Evolutionary conservation across 1,140 invertebrate species (phyloP).

Genomic region (Scaptomyza graminum): DNA sequence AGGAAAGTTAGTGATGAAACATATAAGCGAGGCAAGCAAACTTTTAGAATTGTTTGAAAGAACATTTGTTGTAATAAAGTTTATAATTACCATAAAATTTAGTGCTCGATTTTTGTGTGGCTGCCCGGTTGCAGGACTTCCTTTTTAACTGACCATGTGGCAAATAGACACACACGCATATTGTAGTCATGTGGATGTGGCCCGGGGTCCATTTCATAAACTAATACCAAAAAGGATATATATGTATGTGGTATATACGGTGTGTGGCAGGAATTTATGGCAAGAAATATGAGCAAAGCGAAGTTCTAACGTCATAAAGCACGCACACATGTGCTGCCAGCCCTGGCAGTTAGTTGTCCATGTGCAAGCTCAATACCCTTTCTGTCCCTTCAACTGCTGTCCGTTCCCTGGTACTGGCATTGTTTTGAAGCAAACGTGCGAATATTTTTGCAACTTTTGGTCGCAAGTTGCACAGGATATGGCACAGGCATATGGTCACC

Average conservation of each 20-base stretch:
- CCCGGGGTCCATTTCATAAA: constrained; percentile 51
- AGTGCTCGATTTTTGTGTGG: constrained; percentile 53
- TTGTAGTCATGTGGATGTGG: constrained; percentile 17
- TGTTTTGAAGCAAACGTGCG: constrained; percentile 77
- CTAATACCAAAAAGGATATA: constrained; percentile 51
- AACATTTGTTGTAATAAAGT: constrained; percentile 74
- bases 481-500: constrained; percentile 62
- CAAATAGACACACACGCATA: constrained; percentile 10
- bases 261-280: constrained; percentile 67
- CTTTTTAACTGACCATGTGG: constrained; percentile 47
- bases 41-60: constrained; percentile 26
- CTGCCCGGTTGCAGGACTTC: constrained; percentile 39
- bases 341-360: constrained; percentile 20
- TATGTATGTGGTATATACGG: constrained; percentile 1
- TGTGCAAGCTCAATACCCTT: not conserved
- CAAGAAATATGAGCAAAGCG: constrained; percentile 72
- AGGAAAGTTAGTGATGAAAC: constrained; percentile 30
- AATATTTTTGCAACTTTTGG: constrained; percentile 81
- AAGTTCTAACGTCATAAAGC: constrained; percentile 62
- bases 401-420: constrained; percentile 36
- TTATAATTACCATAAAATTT: constrained; percentile 78
- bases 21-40: constrained; percentile 24
- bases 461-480: constrained; percentile 78
- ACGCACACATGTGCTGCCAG: constrained; percentile 53
- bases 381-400: not conserved